These are phyloP conservation scores for Ammodytes marinus DNA, from an alignment of 2,113 vertebrate genomes.

Conservation along the genomic window DNA sequence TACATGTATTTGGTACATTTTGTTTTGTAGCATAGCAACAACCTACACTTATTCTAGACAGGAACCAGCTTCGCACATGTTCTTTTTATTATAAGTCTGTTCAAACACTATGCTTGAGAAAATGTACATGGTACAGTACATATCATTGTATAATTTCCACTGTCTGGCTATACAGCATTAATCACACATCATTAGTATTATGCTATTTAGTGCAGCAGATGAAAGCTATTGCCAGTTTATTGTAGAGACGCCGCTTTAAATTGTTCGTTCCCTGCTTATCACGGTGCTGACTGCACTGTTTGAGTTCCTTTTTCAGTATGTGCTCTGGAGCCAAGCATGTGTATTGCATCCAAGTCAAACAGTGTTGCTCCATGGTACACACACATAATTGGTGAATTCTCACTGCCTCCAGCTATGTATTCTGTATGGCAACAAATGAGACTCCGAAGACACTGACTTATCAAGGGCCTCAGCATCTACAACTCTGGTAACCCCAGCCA, in stretches of 20 bases:
- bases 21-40: not conserved
- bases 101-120: not conserved
- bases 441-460: constrained; percentile 43
- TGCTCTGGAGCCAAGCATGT: constrained; percentile 42
- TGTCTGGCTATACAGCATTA: not conserved
- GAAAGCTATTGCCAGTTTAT: not conserved
- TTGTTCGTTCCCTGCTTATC: constrained; percentile 16
- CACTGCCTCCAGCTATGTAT: constrained; percentile 59
- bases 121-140: not conserved
- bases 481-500: constrained; percentile 29
- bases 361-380: constrained; percentile 45
- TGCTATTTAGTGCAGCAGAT: constrained; percentile 9
- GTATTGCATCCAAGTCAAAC: constrained; percentile 55
- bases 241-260: constrained; percentile 20
- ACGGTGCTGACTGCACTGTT: constrained; percentile 14
- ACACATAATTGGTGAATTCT: constrained; percentile 64
- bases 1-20: not conserved
- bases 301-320: constrained; percentile 31
- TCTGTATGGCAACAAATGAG: constrained; percentile 61
- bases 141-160: not conserved
- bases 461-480: constrained; percentile 40
- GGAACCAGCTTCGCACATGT: not conserved
- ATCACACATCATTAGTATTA: constrained; percentile 11
- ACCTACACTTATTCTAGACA: not conserved
- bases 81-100: not conserved